phyloP scores from a whole-genome alignment of 2,113 vertebrate genomes.

The Gasterosteus aculeatus region DNA sequence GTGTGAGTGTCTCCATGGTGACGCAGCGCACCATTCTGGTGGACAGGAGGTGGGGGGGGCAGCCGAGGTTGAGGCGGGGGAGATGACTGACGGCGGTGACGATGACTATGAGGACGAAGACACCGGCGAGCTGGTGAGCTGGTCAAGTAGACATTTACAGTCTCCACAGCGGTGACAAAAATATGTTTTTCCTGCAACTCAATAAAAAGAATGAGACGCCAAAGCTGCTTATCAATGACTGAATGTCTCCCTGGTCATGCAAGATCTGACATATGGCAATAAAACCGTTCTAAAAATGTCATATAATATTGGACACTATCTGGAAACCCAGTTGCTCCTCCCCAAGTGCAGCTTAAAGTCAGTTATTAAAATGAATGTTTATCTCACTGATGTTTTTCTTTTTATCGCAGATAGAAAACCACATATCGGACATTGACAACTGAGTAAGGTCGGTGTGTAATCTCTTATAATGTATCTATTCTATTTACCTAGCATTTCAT shows the following conservation, averaged over 20 bases:
- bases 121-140: conserved; percentile 89
- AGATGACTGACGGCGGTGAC: conserved; percentile 92
- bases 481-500: background rate
- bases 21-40: conserved; percentile 86
- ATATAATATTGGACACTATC: too few relatives aligned
- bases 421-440: conserved; percentile 82
- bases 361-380: conserved; percentile 5
- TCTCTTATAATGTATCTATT: background rate
- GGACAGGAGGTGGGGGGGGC: conserved; percentile 87
- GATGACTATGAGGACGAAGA: conserved; percentile 95
- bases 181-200: background rate
- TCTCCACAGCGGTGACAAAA: conserved; percentile 7
- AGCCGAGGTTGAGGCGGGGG: conserved; percentile 89
- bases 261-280: background rate
- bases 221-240: background rate
- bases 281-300: background rate
- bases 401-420: conserved; percentile 76
- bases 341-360: background rate
- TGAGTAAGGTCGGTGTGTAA: conserved; percentile 71
- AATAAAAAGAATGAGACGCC: background rate
- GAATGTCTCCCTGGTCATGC: background rate
- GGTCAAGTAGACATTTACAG: conserved; percentile 24
- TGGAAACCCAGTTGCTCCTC: background rate
- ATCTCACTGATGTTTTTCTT: conserved; percentile 14
- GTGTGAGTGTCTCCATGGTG: conserved; percentile 89